These are phyloP conservation scores for Ginglymostoma cirratum DNA, from an alignment of 2,113 vertebrate species.

Conservation along the genomic window DNA sequence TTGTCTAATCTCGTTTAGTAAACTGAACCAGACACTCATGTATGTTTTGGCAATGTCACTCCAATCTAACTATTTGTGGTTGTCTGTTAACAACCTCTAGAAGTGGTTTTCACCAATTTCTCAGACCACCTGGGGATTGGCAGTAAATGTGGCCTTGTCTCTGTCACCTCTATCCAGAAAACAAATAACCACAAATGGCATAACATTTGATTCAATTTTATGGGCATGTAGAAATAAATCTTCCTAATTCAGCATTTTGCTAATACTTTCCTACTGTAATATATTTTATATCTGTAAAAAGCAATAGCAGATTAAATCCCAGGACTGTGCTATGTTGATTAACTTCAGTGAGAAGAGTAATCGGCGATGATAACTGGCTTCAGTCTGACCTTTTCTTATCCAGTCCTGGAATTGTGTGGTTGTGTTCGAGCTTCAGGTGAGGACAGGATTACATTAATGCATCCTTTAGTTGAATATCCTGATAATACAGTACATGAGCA, in stretches of 20 bases:
- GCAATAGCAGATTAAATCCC: conserved; percentile 9
- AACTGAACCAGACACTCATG: background rate
- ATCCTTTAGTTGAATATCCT: background rate
- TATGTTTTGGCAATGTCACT: background rate
- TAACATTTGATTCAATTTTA: background rate
- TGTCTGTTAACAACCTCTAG: background rate
- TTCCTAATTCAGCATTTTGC: conserved; percentile 50
- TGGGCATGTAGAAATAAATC: conserved; percentile 46
- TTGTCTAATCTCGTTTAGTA: background rate
- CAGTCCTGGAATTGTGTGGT: background rate
- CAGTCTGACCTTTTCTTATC: background rate
- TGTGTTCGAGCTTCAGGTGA: background rate
- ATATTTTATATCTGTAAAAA: conserved; percentile 52
- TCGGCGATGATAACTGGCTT: background rate
- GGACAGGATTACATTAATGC: background rate
- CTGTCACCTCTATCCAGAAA: background rate
- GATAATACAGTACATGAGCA: background rate
- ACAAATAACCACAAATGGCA: background rate
- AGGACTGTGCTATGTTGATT: background rate
- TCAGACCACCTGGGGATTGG: background rate
- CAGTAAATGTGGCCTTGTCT: background rate
- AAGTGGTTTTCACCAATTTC: background rate
- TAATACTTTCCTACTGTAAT: conserved; percentile 51
- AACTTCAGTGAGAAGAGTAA: background rate
- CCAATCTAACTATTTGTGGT: background rate